Evolutionary conservation across 2,113 vertebrate genomes (phyloP).

Genomic region (Scartelaos histophorus): DNA sequence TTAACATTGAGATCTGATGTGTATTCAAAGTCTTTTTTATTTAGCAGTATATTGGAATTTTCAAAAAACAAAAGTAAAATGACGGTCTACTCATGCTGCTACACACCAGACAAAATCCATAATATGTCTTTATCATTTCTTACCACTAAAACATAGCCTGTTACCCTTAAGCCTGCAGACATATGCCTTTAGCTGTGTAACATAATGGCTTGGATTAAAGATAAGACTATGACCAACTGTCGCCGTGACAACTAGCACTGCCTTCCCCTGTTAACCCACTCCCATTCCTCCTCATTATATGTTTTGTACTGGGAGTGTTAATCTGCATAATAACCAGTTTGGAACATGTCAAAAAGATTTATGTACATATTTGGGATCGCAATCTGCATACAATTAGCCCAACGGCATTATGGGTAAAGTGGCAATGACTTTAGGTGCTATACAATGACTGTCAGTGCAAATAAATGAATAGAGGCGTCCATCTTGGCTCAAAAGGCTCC

Average conservation of each 20-base stretch:
- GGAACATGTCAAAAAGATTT: constrained; percentile 44
- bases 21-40: too few species aligned
- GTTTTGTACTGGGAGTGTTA: constrained; percentile 40
- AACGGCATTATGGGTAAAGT: constrained; percentile 52
- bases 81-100: too few species aligned
- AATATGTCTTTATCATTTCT: background rate
- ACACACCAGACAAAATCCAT: too few species aligned
- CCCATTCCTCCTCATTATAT: constrained; percentile 15
- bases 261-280: background rate
- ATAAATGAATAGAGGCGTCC: constrained; percentile 32
- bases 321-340: constrained; percentile 33
- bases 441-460: constrained; percentile 15
- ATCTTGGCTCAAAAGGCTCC: constrained; percentile 19
- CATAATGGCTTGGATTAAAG: constrained; percentile 16
- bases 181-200: background rate
- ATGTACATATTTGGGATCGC: constrained; percentile 53
- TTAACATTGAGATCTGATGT: too few species aligned
- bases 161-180: constrained; percentile 1
- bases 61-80: too few species aligned
- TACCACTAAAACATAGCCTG: background rate
- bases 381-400: constrained; percentile 64
- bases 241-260: background rate
- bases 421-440: constrained; percentile 41
- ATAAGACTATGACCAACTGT: constrained; percentile 4
- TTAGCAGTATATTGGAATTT: too few species aligned